phyloP scores from a whole-genome alignment of 2,888 invertebrate genomes.

The Lithophane ornitopus region DNA sequence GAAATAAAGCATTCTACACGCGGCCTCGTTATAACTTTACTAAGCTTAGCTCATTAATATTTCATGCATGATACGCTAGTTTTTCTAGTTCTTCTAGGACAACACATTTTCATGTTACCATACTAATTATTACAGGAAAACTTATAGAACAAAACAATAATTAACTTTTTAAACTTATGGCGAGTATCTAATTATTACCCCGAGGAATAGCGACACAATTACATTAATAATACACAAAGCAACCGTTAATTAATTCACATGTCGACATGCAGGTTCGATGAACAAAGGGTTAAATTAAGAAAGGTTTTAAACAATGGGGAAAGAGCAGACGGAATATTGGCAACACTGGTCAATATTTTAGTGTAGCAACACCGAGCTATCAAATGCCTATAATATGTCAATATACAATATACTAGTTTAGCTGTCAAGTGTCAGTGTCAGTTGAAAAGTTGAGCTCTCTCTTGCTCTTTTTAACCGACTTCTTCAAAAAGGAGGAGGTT shows the following conservation, averaged over 20 bases:
- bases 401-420: too few relatives aligned
- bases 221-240: slow-evolving; percentile 12
- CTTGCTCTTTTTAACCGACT: neutral
- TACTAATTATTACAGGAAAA: slow-evolving; percentile 17
- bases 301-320: neutral
- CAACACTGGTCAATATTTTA: slow-evolving; percentile 6
- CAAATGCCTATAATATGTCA: neutral
- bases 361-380: slow-evolving; percentile 6
- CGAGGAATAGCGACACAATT: slow-evolving; percentile 35
- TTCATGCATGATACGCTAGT: slow-evolving; percentile 9
- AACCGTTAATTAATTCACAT: slow-evolving; percentile 12
- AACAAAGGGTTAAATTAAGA: slow-evolving; percentile 1
- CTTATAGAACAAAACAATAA: slow-evolving; percentile 13
- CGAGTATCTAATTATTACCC: slow-evolving; percentile 29
- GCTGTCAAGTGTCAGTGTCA: neutral
- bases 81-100: neutral
- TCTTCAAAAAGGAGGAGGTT: too few relatives aligned
- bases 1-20: neutral
- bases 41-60: neutral
- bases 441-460: too few relatives aligned
- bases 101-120: neutral
- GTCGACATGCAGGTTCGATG: slow-evolving; percentile 7
- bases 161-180: slow-evolving; percentile 4
- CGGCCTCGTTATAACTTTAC: neutral
- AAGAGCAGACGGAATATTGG: neutral